Conservation (phyloP, 2,113 vertebrate species). For the Charadrius vociferus region DNA sequence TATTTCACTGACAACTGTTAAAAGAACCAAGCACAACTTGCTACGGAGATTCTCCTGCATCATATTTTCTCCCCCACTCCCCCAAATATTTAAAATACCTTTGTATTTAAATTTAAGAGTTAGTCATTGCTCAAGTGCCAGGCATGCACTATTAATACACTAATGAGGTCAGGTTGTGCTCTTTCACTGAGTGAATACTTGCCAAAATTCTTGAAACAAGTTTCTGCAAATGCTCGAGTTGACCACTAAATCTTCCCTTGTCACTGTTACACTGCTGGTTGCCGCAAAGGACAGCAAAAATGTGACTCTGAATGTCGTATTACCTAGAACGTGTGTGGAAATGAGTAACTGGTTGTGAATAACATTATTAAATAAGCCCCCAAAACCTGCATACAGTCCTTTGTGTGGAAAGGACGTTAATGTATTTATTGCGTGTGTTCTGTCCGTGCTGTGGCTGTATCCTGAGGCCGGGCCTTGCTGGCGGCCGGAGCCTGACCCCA, state of each 20-base stretch:
- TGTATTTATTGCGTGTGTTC: rapidly evolving
- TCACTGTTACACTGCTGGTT: not conserved
- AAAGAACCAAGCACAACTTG: not conserved
- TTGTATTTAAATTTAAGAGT: slow-evolving; percentile 39
- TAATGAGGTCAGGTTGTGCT: slow-evolving; percentile 41
- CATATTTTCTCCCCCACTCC: not conserved
- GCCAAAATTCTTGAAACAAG: slow-evolving; percentile 20
- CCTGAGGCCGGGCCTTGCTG: not conserved
- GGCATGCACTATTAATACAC: slow-evolving; percentile 43
- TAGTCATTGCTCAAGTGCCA: slow-evolving; percentile 14
- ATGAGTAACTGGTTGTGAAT: not conserved
- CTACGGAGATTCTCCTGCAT: not conserved
- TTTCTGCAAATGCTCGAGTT: slow-evolving; percentile 1
- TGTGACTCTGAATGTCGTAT: rapidly evolving
- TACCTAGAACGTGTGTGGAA: not conserved
- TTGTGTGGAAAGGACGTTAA: rapidly evolving
- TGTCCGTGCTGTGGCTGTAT: not conserved
- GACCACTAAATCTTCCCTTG: not conserved
- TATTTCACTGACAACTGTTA: not conserved
- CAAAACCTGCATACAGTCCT: not conserved
- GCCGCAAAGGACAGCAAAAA: not conserved
- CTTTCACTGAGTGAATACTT: not conserved
- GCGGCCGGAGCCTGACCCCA: not conserved
- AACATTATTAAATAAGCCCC: not conserved
- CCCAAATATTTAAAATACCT: slow-evolving; percentile 47